These are phyloP conservation scores for Samia ricini DNA, from an alignment of 1,140 invertebrate species.

Conservation along the genomic window DNA sequence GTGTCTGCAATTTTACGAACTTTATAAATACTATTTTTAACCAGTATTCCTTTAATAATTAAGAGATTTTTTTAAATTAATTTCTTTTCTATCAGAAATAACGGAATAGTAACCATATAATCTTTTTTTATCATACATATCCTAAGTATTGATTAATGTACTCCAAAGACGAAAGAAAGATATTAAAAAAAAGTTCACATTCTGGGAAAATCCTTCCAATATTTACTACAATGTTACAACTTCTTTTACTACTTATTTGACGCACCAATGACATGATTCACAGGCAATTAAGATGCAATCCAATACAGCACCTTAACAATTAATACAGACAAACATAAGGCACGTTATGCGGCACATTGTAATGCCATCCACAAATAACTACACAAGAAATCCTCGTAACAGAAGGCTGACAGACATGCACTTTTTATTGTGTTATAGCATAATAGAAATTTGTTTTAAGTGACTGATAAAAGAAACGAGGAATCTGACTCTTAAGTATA, in stretches of 20 bases:
- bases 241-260: not conserved
- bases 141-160: too few relatives aligned
- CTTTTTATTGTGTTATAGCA: not conserved
- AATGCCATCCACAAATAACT: not conserved
- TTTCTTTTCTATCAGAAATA: too few relatives aligned
- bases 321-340: not conserved
- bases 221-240: not conserved
- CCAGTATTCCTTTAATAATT: too few relatives aligned
- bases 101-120: too few relatives aligned
- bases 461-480: too few relatives aligned
- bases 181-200: not conserved
- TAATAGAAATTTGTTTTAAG: too few relatives aligned
- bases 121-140: too few relatives aligned
- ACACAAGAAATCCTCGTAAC: not conserved
- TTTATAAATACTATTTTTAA: too few relatives aligned
- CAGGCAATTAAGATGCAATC: not conserved
- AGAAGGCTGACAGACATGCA: not conserved
- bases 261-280: not conserved
- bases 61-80: too few relatives aligned
- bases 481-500: too few relatives aligned
- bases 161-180: not conserved
- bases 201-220: not conserved
- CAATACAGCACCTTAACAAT: not conserved
- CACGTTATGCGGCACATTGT: not conserved
- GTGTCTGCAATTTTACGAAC: too few relatives aligned